Evolutionary conservation across 1,140 invertebrate genomes (phyloP).

Genomic region (Cydia amplana): DNA sequence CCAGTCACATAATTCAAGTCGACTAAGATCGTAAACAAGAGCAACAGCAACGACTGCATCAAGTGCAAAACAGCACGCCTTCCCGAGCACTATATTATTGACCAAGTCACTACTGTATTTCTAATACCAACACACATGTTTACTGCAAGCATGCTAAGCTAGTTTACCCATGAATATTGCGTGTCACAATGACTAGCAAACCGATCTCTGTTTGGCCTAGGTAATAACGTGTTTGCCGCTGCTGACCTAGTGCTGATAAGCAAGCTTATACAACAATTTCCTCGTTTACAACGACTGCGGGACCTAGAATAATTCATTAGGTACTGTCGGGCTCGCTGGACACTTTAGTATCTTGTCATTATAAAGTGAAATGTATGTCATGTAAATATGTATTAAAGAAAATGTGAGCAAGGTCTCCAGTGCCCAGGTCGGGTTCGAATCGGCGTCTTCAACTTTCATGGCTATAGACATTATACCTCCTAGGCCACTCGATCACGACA

Average conservation of each 20-base stretch:
- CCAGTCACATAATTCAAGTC: no score
- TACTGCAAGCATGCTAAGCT: neutral
- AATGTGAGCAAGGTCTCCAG: no score
- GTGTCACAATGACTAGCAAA: constrained; percentile 24
- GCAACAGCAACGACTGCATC: no score
- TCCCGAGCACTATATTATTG: neutral
- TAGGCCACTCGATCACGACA: no score
- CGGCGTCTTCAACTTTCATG: no score
- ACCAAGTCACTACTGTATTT: neutral
- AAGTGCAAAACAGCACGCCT: no score
- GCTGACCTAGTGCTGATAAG: constrained; percentile 24
- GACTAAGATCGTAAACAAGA: no score
- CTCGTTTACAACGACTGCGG: constrained; percentile 3
- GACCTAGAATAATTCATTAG: constrained; percentile 7
- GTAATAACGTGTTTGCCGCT: constrained; percentile 3
- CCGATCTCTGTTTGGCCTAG: constrained; percentile 1
- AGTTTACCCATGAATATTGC: constrained; percentile 19
- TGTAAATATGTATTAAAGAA: neutral
- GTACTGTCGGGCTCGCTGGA: neutral
- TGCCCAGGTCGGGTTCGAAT: no score
- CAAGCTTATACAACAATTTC: constrained; percentile 22
- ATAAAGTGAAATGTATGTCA: neutral
- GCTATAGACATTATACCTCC: no score
- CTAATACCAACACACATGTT: constrained; percentile 6
- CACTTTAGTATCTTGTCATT: neutral